phyloP scores from a whole-genome alignment of 1,140 invertebrate species.

The Aphaenogaster floridana region DNA sequence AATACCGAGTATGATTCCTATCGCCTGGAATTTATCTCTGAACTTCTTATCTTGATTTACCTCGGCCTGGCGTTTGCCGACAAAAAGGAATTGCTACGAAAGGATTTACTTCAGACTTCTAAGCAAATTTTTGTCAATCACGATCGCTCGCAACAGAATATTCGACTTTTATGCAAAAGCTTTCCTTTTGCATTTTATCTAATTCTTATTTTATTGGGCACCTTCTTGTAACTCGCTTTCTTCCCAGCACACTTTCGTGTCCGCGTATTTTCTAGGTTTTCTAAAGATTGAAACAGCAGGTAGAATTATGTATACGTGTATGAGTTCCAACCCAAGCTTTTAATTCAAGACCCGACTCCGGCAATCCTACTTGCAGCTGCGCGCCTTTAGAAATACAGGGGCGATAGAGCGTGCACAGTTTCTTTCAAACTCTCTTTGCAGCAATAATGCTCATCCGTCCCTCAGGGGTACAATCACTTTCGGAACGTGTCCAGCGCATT shows the following conservation, averaged over 20 bases:
- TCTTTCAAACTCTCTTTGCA: conserved; percentile 40
- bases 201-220: not conserved
- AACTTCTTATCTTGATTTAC: conserved; percentile 69
- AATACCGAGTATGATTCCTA: conserved; percentile 59
- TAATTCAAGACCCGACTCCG: conserved; percentile 35
- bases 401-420: not conserved
- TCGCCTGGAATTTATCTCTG: conserved; percentile 66
- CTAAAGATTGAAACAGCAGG: not conserved
- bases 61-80: not conserved
- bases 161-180: not conserved
- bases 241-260: not conserved
- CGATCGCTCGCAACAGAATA: conserved; percentile 13
- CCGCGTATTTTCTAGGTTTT: not conserved
- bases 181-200: not conserved
- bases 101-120: conserved; percentile 43
- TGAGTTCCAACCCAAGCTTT: conserved; percentile 21
- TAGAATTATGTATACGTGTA: not conserved
- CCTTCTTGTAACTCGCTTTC: not conserved
- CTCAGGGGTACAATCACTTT: conserved; percentile 30
- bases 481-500: conserved; percentile 33
- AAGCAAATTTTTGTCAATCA: conserved; percentile 54
- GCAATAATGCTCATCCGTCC: conserved; percentile 9
- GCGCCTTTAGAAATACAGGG: conserved; percentile 21
- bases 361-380: conserved; percentile 7
- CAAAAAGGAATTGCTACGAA: conserved; percentile 40